A percentile compares a stretch with the other conserved stretches of the same genome.
These are phyloP conservation scores for Furnarius figulus DNA, from an alignment of 2,113 vertebrate genomes.

Conservation along the genomic window DNA sequence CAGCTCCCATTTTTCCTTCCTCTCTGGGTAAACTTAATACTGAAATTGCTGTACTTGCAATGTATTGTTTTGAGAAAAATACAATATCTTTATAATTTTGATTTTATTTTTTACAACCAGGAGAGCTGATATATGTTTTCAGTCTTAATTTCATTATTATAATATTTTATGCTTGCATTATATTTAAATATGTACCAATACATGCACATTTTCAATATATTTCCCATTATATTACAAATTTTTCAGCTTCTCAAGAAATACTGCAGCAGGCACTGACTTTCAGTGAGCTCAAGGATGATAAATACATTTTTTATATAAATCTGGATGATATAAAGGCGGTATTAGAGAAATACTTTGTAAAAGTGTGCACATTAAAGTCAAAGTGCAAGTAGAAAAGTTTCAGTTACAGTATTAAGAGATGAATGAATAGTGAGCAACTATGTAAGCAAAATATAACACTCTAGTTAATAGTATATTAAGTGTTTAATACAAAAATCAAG, in stretches of 20 bases:
- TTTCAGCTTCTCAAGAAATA: neutral
- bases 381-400: neutral
- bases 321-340: neutral
- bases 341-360: neutral
- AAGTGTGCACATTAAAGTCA: neutral
- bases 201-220: neutral
- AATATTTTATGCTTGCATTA: neutral
- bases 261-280: neutral
- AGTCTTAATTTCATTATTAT: neutral
- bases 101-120: neutral
- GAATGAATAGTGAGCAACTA: neutral
- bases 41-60: neutral
- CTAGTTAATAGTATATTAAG: neutral
- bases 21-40: neutral
- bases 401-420: neutral
- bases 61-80: neutral
- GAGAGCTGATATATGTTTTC: neutral
- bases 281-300: neutral
- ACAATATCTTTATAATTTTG: neutral
- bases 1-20: neutral
- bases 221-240: neutral
- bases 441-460: neutral
- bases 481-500: neutral
- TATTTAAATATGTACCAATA: neutral
- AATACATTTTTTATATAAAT: neutral